Percentiles rank a stretch among this genome's conserved stretches.
phyloP scores from a whole-genome alignment of 1,140 invertebrate species.

The Gonatopus flavifemur region DNA sequence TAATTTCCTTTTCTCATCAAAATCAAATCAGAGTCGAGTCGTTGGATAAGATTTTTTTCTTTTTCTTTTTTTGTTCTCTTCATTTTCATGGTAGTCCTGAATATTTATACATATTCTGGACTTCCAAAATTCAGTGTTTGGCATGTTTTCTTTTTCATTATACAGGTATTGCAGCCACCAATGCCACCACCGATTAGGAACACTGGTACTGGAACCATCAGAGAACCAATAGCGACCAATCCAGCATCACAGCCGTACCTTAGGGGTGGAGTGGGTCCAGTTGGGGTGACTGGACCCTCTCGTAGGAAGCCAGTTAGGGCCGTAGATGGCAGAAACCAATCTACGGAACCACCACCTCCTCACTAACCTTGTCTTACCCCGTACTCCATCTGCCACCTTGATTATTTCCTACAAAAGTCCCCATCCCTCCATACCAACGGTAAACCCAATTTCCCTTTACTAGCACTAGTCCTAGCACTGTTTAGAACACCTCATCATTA shows the following conservation, averaged over 20 bases:
- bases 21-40: too few species aligned
- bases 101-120: too few species aligned
- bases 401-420: slow-evolving; percentile 36
- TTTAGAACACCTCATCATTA: slow-evolving; percentile 57
- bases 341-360: slow-evolving; percentile 60
- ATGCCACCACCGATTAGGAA: slow-evolving; percentile 50
- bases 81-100: too few species aligned
- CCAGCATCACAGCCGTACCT: slow-evolving; percentile 41
- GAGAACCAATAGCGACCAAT: slow-evolving; percentile 47
- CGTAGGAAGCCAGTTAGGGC: slow-evolving; percentile 59
- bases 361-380: slow-evolving; percentile 52
- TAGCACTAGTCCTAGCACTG: slow-evolving; percentile 60
- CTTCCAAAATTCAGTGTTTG: too few species aligned
- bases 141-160: slow-evolving; percentile 8
- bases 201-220: slow-evolving; percentile 52
- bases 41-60: too few species aligned
- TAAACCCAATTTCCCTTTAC: too few species aligned
- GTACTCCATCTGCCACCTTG: slow-evolving; percentile 35
- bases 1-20: too few species aligned
- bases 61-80: too few species aligned
- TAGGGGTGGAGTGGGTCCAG: slow-evolving; percentile 46
- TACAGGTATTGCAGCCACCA: slow-evolving; percentile 53
- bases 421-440: slow-evolving; percentile 29
- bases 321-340: slow-evolving; percentile 58
- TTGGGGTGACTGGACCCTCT: slow-evolving; percentile 51